Conservation (phyloP, 2,888 invertebrate genomes). For the Spicauda simplicius region DNA sequence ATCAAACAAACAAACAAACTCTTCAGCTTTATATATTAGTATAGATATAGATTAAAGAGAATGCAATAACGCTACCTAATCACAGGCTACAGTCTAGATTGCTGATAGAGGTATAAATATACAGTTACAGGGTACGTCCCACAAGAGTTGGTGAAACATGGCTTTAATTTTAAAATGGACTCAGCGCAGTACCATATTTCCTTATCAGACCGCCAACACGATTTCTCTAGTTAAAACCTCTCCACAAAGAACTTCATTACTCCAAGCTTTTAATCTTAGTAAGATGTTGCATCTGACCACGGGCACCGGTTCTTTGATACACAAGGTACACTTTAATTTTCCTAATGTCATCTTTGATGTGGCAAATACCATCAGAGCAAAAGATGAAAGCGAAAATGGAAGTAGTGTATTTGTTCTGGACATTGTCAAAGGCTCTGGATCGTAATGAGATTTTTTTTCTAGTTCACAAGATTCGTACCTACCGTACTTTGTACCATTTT, state of each 20-base stretch:
- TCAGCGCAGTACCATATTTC: not conserved
- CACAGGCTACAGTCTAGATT: no score
- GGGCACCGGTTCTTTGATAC: slow-evolving; percentile 4
- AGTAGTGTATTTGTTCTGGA: no score
- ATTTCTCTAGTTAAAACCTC: slow-evolving; percentile 1
- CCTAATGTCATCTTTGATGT: not conserved
- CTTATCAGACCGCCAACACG: slow-evolving; percentile 3
- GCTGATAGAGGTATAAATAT: no score
- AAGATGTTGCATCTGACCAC: slow-evolving; percentile 31
- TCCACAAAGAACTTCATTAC: slow-evolving; percentile 34
- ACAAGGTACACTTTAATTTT: not conserved
- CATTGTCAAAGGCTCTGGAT: no score
- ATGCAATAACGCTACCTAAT: no score
- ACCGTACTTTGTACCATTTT: no score
- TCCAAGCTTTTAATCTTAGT: slow-evolving; percentile 36
- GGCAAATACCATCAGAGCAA: not conserved
- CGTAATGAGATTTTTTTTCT: no score
- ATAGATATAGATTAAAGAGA: no score
- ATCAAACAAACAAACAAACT: no score
- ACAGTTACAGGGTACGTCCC: no score
- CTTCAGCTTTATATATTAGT: no score
- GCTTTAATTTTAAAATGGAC: slow-evolving; percentile 1
- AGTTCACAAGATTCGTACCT: no score
- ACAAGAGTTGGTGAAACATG: not conserved
- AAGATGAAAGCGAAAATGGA: not conserved